phyloP scores from a whole-genome alignment of 92 coral and sea anemone genomes.

The Parazoanthus atlanticus region DNA sequence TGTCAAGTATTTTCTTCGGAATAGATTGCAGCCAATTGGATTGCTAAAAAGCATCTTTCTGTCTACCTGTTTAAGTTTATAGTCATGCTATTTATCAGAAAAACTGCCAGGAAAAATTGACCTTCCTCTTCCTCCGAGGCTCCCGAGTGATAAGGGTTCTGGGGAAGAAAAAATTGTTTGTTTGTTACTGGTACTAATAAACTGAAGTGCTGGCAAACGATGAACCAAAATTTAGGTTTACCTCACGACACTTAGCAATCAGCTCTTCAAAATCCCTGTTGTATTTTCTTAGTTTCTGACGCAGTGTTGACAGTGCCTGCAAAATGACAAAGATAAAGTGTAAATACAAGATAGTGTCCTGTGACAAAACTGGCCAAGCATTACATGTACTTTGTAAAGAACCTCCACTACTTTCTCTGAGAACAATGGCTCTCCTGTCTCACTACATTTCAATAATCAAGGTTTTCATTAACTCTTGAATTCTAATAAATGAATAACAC shows the following conservation, averaged over 20 bases:
- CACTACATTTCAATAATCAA: too few species aligned
- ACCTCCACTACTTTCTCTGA: too few species aligned
- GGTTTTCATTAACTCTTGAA: too few species aligned
- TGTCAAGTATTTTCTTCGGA: too few species aligned
- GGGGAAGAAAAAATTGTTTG: neutral
- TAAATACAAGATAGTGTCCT: neutral
- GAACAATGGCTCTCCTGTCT: too few species aligned
- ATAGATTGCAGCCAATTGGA: neutral
- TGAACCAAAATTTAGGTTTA: slow-evolving; percentile 21
- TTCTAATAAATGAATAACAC: too few species aligned
- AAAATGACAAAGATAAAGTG: neutral
- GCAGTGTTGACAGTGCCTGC: slow-evolving; percentile 88
- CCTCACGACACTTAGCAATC: slow-evolving; percentile 88
- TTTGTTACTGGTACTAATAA: too few species aligned
- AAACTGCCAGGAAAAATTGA: neutral
- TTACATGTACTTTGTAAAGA: neutral
- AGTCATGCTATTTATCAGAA: neutral
- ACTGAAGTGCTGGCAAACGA: too few species aligned
- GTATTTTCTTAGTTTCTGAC: slow-evolving; percentile 93
- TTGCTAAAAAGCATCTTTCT: too few species aligned
- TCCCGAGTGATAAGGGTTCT: slow-evolving; percentile 88
- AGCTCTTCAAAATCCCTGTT: slow-evolving; percentile 89
- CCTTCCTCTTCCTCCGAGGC: slow-evolving; percentile 90
- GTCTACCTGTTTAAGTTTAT: neutral
- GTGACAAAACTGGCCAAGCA: neutral